These are phyloP conservation scores for Taphrorychus bicolor DNA, from an alignment of 2,888 invertebrate genomes.

Conservation along the genomic window DNA sequence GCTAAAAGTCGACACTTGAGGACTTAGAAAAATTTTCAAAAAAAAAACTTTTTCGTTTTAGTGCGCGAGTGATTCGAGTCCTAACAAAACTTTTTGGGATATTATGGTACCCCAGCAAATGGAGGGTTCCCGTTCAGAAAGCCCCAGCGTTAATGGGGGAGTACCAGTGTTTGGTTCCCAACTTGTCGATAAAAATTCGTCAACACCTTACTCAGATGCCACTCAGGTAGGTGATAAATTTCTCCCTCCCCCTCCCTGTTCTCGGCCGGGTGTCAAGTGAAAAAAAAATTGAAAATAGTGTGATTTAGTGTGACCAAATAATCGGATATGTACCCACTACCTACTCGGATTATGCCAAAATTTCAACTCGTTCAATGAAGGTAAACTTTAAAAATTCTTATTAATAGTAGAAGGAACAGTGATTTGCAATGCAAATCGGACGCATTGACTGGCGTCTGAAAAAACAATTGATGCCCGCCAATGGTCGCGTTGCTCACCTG, in stretches of 20 bases:
- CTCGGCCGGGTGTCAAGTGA: background rate
- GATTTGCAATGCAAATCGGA: too few relatives aligned
- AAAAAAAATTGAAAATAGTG: background rate
- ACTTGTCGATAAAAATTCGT: constrained; percentile 87
- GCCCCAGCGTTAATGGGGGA: constrained; percentile 67
- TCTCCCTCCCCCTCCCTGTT: too few relatives aligned
- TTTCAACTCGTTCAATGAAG: background rate
- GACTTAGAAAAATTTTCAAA: constrained; percentile 50
- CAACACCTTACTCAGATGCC: constrained; percentile 97
- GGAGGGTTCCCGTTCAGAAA: constrained; percentile 58
- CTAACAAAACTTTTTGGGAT: constrained; percentile 56
- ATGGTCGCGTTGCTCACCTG: too few relatives aligned
- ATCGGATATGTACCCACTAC: background rate
- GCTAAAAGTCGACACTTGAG: constrained; percentile 49
- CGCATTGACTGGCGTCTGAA: too few relatives aligned
- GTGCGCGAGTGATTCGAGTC: constrained; percentile 37
- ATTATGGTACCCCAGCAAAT: constrained; percentile 78
- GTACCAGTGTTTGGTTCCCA: constrained; percentile 87
- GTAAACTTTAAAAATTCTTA: too few relatives aligned
- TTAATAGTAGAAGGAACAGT: too few relatives aligned
- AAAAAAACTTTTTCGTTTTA: constrained; percentile 8
- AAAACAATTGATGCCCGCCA: too few relatives aligned
- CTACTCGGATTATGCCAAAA: background rate
- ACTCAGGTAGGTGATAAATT: constrained; percentile 79
- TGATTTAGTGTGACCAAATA: background rate